Conservation (phyloP, 2,113 vertebrate species). For the Edolisoma coerulescens region DNA sequence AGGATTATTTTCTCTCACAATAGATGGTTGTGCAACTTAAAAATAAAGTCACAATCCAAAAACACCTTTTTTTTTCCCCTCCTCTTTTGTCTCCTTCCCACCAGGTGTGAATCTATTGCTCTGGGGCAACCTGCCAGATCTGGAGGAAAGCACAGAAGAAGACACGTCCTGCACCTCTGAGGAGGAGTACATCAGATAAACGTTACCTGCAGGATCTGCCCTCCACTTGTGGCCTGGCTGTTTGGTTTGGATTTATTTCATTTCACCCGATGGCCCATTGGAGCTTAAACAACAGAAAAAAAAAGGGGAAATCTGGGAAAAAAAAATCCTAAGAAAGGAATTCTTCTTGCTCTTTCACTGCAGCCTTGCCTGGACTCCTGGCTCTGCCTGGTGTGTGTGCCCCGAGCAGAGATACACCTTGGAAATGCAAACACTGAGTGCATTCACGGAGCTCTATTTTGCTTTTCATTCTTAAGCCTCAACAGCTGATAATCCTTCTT, state of each 20-base stretch:
- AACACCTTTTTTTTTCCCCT: background rate
- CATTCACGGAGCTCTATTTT: background rate
- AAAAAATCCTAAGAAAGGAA: background rate
- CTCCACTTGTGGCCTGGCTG: background rate
- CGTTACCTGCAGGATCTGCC: background rate
- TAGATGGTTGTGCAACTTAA: background rate
- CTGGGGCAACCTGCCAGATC: constrained; percentile 92
- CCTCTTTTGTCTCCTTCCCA: background rate
- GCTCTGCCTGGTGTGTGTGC: background rate
- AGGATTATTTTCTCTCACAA: background rate
- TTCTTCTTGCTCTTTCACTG: background rate
- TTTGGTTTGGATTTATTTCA: background rate
- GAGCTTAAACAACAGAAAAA: background rate
- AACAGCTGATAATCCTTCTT: background rate
- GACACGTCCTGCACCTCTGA: constrained; percentile 77
- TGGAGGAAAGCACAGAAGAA: constrained; percentile 86
- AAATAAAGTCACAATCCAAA: background rate
- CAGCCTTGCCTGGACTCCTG: background rate
- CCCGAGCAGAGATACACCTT: background rate
- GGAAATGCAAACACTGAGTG: background rate
- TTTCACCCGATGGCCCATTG: background rate
- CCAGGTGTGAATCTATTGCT: constrained; percentile 89
- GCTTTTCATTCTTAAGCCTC: background rate
- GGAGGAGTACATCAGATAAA: constrained; percentile 83
- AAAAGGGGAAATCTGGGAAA: background rate